Base-by-base conservation (phyloP, 92 coral and sea anemone species). In the Nematostella vectensis region DNA sequence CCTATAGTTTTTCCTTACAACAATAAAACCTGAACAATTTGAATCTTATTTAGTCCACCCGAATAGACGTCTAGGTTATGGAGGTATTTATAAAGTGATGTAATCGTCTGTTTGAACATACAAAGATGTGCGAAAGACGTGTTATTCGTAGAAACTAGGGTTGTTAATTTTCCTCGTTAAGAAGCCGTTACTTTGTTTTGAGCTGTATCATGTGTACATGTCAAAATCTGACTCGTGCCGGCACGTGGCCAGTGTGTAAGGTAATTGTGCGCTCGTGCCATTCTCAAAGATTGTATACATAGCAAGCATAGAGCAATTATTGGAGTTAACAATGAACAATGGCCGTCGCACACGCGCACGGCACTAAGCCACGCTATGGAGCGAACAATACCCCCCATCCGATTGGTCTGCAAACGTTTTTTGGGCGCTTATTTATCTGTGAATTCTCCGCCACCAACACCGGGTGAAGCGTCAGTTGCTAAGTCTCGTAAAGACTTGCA, bases 221-320 rank as follows among this genome's bases (percentile, higher is more conserved):
- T 50, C 48, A 48, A 56, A 68, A 55, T 65, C 44, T 33, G 21
- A 17, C 4, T 40, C 31, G 15, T 31, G 12, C 8, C 27, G 95
- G 95, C 95, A 85, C 88, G 95, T 85, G 95, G 83, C 76, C 39
- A 28, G 62, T 31, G 68, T 31, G 74, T 28, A 38, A 44, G 20
- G 50, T 71, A 76, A 85, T 80, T 70, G 95, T 57, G 24, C 30
- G 60, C 95, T 88, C 87, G 95, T 85, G 95, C 88, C 95, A 25
- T 47, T 17, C 38, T 71, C 67, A 55, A 75, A 59, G 71, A 55
- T 50, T 65, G 76, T 75, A 65, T 71, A 85, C 74, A 60, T 85
- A 59, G 79, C 47, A 44, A 53, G 72, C 84, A 67, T 68, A 74
- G 79, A 63, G 82, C 85, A 84, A 80, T 85, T 80, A 76, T 57